phyloP scores from a whole-genome alignment of 2,888 invertebrate genomes.

The Acrobasis suavella region DNA sequence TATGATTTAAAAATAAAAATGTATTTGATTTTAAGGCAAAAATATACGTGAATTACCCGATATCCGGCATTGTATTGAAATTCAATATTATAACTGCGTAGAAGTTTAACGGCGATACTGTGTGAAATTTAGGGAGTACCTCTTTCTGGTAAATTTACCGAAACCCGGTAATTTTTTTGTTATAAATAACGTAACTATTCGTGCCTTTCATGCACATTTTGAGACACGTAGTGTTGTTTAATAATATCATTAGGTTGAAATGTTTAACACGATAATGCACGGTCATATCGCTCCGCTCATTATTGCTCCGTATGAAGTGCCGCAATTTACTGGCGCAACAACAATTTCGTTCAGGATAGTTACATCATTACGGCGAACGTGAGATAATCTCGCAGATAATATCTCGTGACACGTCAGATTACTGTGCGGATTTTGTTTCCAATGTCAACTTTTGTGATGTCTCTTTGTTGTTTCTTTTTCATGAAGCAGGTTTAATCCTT shows the following conservation, averaged over 20 bases:
- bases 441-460: constrained; percentile 27
- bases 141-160: not conserved
- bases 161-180: not conserved
- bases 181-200: not conserved
- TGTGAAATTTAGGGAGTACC: too few relatives aligned
- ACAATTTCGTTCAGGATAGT: constrained; percentile 49
- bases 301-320: constrained; percentile 50
- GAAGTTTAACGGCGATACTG: too few relatives aligned
- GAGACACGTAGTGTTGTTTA: constrained; percentile 26
- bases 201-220: not conserved
- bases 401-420: constrained; percentile 44
- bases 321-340: constrained; percentile 52
- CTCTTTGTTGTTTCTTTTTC: not conserved
- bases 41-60: too few relatives aligned
- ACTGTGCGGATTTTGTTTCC: constrained; percentile 37
- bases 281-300: constrained; percentile 48
- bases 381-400: constrained; percentile 48
- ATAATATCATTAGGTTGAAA: constrained; percentile 44
- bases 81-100: too few relatives aligned
- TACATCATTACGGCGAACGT: constrained; percentile 40
- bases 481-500: not conserved
- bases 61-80: too few relatives aligned
- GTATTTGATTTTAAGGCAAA: too few relatives aligned
- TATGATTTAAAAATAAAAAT: too few relatives aligned
- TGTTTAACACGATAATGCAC: constrained; percentile 51